Base-by-base conservation (phyloP, 2,888 invertebrate genomes). In the Amphipyra berbera region DNA sequence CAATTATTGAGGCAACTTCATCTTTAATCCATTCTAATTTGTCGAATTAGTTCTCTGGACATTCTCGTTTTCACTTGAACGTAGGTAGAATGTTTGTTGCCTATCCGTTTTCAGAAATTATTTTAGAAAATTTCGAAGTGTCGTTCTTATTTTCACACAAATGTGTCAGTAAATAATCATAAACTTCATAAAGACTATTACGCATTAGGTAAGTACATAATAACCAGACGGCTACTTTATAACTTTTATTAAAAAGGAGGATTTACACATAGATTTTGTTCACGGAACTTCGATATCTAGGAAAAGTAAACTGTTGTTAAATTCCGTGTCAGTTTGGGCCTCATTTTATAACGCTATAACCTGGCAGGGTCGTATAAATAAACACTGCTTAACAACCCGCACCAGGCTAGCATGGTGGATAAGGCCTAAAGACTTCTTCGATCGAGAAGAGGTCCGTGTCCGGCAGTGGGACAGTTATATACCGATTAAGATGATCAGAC, bases 251-350 rank as follows among this genome's bases (percentile, higher is more conserved):
- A 21, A 21, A 1, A 21, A 21, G 3, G 21, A 35, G 42, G 47
- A 48, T 67, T 73, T 68, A 46, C 50, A 53, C 14, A 40, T 48
- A 62, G 46, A 50, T 9, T 40, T 48, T 64, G 49, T 61, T 73
- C 61, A 70, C 67, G 60, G 66, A 70, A 66, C 50, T 76, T 47
- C 48, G 35, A 59, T 58, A 45, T 62, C 37, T 56, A 35, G 68
- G 46, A 46, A 57, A 57, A 10, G 37, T 49, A 40, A 56, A 59
- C 37, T 37, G 40, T 40, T 37, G 48, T 48, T 37, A 50, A 53
- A 61, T 63, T 68, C 63, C 40, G 60, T 63, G 60, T 63, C 60
- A 56, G 50, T 47, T 46, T 38, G 58, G 45, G 44, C 35, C 55
- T 46, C 15, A 30, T 58, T 50, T 57, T 55, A 54, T 46, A 47